phyloP scores from a whole-genome alignment of 2,888 invertebrate genomes.

The Bellardia pandia region DNA sequence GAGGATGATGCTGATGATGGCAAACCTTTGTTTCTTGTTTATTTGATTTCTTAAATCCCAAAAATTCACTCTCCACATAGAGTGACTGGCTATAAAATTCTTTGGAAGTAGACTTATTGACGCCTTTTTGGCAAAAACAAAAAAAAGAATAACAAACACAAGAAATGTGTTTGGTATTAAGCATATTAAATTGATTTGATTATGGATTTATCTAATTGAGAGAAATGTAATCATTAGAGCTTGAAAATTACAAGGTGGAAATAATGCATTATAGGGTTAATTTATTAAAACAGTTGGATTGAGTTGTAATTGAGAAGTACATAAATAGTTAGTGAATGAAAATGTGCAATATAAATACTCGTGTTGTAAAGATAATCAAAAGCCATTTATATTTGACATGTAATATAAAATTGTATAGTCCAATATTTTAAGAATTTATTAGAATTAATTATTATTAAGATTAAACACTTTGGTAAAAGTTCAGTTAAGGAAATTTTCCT shows the following conservation, averaged over 20 bases:
- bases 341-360: no score
- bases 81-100: conserved; percentile 22
- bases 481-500: no score
- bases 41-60: background rate
- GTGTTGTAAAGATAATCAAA: no score
- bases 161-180: conserved; percentile 75
- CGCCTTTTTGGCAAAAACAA: conserved; percentile 74
- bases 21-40: conserved; percentile 48
- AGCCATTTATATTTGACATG: no score
- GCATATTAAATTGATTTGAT: conserved; percentile 79
- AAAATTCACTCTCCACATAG: background rate
- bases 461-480: no score
- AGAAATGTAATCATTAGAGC: conserved; percentile 20
- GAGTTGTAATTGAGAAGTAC: conserved; percentile 13
- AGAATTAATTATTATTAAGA: no score
- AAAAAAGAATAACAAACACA: background rate
- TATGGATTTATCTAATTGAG: conserved; percentile 76
- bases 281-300: conserved; percentile 7
- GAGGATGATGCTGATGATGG: conserved; percentile 51
- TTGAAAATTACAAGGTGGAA: conserved; percentile 45
- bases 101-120: conserved; percentile 76
- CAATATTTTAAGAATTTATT: no score
- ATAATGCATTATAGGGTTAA: conserved; percentile 30
- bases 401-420: no score
- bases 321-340: background rate